Conservation (phyloP, 2,797 vertebrate species). For the Scyliorhinus canicula region DNA sequence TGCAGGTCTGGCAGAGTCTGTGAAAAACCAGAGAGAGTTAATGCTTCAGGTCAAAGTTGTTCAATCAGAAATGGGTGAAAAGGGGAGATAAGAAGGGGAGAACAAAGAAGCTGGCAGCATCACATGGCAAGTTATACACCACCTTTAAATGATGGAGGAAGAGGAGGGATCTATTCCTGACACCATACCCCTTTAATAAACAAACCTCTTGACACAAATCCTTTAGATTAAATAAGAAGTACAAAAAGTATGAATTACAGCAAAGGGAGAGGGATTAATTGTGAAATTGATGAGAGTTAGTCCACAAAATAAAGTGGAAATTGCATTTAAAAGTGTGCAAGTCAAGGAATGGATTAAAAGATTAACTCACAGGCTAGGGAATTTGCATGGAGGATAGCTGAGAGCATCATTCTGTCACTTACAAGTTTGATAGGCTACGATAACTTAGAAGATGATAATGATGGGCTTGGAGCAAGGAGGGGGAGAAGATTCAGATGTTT, state of each 20-base stretch:
- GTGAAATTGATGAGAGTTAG: neutral
- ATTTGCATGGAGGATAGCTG: conserved; percentile 26
- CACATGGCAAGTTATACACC: neutral
- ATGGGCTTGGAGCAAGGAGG: neutral
- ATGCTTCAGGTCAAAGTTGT: neutral
- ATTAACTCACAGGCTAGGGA: neutral
- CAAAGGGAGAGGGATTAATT: neutral
- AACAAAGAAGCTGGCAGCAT: neutral
- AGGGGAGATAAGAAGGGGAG: neutral
- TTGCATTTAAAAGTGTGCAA: conserved; percentile 1
- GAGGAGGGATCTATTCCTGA: neutral
- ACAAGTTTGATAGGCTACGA: neutral
- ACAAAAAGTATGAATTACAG: neutral
- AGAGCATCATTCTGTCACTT: conserved; percentile 21
- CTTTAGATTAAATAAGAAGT: neutral
- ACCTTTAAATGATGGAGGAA: neutral
- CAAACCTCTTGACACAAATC: neutral
- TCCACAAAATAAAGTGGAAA: neutral
- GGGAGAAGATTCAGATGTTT: neutral
- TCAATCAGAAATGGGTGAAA: neutral
- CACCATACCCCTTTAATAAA: neutral
- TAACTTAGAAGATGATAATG: neutral
- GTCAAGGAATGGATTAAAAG: conserved; percentile 18
- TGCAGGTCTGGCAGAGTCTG: neutral
- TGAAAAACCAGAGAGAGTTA: neutral